These are phyloP conservation scores for Melanogrammus aeglefinus DNA, from an alignment of 2,797 vertebrate species.

Conservation along the genomic window DNA sequence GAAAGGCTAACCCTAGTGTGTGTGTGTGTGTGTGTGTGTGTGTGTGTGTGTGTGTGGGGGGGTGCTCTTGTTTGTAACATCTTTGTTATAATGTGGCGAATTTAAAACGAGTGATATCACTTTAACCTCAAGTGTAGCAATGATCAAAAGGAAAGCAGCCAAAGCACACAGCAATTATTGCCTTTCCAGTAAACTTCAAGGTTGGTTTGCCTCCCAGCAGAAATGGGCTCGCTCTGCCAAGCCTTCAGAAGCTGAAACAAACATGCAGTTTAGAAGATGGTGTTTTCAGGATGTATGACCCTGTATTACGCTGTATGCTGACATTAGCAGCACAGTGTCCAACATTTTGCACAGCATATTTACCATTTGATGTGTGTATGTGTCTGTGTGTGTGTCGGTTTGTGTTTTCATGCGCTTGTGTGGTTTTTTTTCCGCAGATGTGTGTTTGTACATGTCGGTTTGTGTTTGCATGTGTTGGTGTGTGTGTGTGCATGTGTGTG, in stretches of 20 bases:
- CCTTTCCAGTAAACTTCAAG: background rate
- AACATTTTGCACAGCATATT: background rate
- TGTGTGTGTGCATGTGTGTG: constrained; percentile 5
- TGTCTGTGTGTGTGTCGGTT: background rate
- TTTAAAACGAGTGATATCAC: background rate
- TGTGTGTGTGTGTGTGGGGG: too few relatives aligned
- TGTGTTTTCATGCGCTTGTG: constrained; percentile 3
- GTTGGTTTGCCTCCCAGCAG: background rate
- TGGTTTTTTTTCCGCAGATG: background rate
- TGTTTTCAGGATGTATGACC: constrained; percentile 2
- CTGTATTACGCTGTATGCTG: constrained; percentile 7
- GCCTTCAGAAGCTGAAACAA: constrained; percentile 20
- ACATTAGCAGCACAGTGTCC: constrained; percentile 7
- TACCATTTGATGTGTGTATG: background rate
- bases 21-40: too few relatives aligned
- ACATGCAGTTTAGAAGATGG: constrained; percentile 6
- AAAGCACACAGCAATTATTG: background rate
- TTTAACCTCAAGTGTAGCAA: constrained; percentile 3
- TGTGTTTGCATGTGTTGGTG: background rate
- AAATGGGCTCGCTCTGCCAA: background rate
- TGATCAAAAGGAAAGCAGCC: background rate
- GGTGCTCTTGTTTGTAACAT: background rate
- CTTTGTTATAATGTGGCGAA: background rate
- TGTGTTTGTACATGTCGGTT: background rate
- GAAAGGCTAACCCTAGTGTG: too few relatives aligned